Conservation (phyloP, 2,888 invertebrate genomes). For the Eristalis pertinax region DNA sequence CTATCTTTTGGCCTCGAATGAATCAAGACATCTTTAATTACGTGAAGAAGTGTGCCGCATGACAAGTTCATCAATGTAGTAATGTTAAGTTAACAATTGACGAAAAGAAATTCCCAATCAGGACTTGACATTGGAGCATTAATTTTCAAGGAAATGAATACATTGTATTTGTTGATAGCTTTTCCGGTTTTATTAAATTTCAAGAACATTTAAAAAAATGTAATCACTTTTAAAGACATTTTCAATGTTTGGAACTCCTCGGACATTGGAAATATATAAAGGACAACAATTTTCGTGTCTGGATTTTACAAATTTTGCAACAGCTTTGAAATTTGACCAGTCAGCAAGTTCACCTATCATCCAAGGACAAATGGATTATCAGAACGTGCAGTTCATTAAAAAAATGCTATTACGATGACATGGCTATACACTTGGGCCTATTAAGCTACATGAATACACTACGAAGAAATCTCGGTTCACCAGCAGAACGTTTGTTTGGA, state of each 20-base stretch:
- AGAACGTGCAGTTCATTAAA: slow-evolving; percentile 6
- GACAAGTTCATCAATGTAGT: slow-evolving; percentile 11
- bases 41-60: slow-evolving; percentile 18
- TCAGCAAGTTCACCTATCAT: slow-evolving; percentile 27
- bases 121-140: too few relatives aligned
- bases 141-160: too few relatives aligned
- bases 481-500: background rate
- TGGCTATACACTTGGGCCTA: slow-evolving; percentile 4
- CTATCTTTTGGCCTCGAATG: slow-evolving; percentile 25
- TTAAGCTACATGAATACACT: slow-evolving; percentile 20
- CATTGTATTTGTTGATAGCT: too few relatives aligned
- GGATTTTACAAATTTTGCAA: slow-evolving; percentile 71
- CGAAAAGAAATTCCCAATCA: too few relatives aligned
- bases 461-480: slow-evolving; percentile 15
- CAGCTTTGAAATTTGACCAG: slow-evolving; percentile 62
- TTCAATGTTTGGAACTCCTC: slow-evolving; percentile 52
- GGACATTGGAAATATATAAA: slow-evolving; percentile 60
- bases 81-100: background rate
- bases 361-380: background rate
- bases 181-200: background rate
- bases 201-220: background rate
- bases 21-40: background rate
- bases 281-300: slow-evolving; percentile 65
- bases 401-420: slow-evolving; percentile 12
- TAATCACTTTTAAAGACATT: background rate